Evolutionary conservation across 2,888 invertebrate species (phyloP).

Genomic region (Ceramica pisi): DNA sequence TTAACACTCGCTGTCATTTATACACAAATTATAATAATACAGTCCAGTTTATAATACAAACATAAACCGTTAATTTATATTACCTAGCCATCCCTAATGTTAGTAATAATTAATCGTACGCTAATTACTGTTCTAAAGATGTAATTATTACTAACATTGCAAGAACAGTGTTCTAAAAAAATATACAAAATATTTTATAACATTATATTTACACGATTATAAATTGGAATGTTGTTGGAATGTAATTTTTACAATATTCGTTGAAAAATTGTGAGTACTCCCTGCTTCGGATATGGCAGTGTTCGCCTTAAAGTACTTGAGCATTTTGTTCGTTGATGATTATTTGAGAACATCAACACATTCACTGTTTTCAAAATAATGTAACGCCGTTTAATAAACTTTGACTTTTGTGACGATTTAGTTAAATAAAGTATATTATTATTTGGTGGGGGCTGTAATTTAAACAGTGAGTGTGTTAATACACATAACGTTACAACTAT

Average conservation of each 20-base stretch:
- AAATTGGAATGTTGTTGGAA: conserved; percentile 78
- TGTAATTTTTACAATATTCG: conserved; percentile 68
- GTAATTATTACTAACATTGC: conserved; percentile 77
- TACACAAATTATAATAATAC: conserved; percentile 77
- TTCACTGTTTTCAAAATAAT: conserved; percentile 84
- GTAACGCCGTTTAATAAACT: conserved; percentile 60
- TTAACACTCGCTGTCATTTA: conserved; percentile 72
- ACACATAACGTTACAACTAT: conserved; percentile 78
- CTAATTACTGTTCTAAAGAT: conserved; percentile 42
- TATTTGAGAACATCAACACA: conserved; percentile 89
- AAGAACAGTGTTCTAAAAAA: conserved; percentile 72
- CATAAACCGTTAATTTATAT: conserved; percentile 80
- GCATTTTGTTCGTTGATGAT: conserved; percentile 85
- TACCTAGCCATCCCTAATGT: conserved; percentile 70
- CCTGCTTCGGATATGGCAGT: conserved; percentile 84
- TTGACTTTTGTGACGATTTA: conserved; percentile 74
- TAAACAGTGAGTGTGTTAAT: conserved; percentile 91
- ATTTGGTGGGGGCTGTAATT: conserved; percentile 86
- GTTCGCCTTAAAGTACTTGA: conserved; percentile 88
- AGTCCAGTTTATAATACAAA: conserved; percentile 87
- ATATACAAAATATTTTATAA: conserved; percentile 81
- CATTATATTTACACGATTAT: conserved; percentile 81
- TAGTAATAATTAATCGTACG: conserved; percentile 70
- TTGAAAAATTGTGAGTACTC: conserved; percentile 70
- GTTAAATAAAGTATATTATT: conserved; percentile 75